These are phyloP conservation scores for Eupeodes latifasciatus DNA, from an alignment of 2,888 invertebrate species.

Conservation along the genomic window DNA sequence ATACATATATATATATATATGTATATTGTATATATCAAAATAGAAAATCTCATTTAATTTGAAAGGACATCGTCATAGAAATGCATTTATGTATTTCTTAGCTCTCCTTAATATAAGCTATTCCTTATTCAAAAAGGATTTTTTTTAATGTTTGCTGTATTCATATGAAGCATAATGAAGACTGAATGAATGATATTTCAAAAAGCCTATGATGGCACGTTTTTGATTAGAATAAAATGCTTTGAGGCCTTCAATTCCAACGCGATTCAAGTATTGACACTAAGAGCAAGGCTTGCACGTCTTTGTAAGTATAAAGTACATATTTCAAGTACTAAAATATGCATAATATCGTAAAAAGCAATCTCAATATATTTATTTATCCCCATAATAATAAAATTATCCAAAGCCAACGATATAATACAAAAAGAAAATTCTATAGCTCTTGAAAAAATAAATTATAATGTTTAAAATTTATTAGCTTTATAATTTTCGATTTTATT, in stretches of 20 bases:
- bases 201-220: constrained; percentile 35
- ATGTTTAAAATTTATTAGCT: constrained; percentile 24
- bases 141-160: not conserved
- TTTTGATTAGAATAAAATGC: constrained; percentile 20
- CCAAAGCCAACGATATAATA: constrained; percentile 3
- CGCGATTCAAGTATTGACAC: constrained; percentile 13
- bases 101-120: not conserved
- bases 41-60: not conserved
- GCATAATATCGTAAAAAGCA: not conserved
- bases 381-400: constrained; percentile 3
- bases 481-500: constrained; percentile 12
- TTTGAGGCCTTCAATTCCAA: constrained; percentile 17
- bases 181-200: not conserved
- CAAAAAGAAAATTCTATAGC: constrained; percentile 6
- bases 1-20: not conserved
- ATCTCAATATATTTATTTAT: constrained; percentile 22
- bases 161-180: not conserved
- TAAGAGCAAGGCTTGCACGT: constrained; percentile 8
- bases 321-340: constrained; percentile 28
- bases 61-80: not conserved
- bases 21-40: not conserved
- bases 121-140: not conserved
- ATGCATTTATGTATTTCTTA: not conserved
- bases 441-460: constrained; percentile 27
- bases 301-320: not conserved